Base-by-base conservation (phyloP, 2,797 vertebrate species). In the Apogon talboti region DNA sequence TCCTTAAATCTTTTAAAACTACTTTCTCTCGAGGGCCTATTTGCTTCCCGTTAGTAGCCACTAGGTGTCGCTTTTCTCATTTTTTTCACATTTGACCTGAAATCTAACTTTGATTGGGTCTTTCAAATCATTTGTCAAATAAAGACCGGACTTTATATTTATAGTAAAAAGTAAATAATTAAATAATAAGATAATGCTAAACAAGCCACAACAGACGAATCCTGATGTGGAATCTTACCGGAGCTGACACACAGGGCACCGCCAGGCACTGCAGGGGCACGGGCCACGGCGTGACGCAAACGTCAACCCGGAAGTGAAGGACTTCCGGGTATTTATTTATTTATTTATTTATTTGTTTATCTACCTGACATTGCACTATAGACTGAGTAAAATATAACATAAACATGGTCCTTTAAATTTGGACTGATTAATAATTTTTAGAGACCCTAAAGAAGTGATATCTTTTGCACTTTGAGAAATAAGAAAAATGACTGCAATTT, bases 181-280 rank as follows among this genome's bases (percentile, higher is more conserved):
- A 21, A 21, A 21, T 21, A 28, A 28, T 5, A 28, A 21, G 3
- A 21, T 21, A 28, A 28, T 5, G 6, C 13, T 0, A 46, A 45
- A 52, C 0, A 1, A n/a, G 71, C 19, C 4, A 18, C 7, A 3
- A 11, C 1, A 24, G 0, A 16, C 0, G 49, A 18, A 33, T 57
- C n/a, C 19, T 21, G 35, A 30, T 9, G 2, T 28, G 15, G 8
- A 1, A 53, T 41, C 79, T 78, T 67, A 79, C 81, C 72, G 59
- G 67, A 56, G 59, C 62, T 77, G 82, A 78, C 66, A 71, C 63
- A 38, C 63, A 35, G 68, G 75, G 78, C 35, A 72, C 76, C 70
- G 65, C 86, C 84, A 82, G 87, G 84, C 82, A 83, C 87, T 82
- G 86, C 82, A 73, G 51, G 78, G 52, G 51, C 67, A 62, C 56